Percentiles rank a stretch among this genome's conserved stretches.
Conservation (phyloP, 2,888 invertebrate species). For the Silvanus unidentatus region DNA sequence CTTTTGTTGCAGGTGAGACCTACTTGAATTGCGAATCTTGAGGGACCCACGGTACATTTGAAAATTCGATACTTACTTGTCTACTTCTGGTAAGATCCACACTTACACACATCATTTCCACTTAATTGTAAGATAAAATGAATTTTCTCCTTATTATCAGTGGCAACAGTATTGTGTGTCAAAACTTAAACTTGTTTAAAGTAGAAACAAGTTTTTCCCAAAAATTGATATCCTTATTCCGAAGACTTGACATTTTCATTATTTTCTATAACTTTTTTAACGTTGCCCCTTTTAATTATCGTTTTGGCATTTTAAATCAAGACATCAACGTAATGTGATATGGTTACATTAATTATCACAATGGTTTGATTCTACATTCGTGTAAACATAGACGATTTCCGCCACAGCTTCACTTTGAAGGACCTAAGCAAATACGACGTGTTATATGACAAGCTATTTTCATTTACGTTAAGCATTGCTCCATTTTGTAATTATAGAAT, state of each 20-base stretch:
- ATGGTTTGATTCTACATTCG: conserved; percentile 19
- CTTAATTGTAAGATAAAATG: too few relatives aligned
- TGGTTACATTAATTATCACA: conserved; percentile 21
- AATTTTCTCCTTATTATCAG: too few relatives aligned
- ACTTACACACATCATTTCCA: background rate
- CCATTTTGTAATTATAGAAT: conserved; percentile 11
- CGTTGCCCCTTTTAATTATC: too few relatives aligned
- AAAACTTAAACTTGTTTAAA: too few relatives aligned
- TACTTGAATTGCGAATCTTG: conserved; percentile 28
- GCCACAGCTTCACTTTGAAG: conserved; percentile 13
- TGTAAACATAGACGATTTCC: conserved; percentile 15
- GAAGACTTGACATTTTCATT: too few relatives aligned
- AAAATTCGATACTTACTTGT: conserved; percentile 20
- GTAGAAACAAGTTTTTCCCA: too few relatives aligned
- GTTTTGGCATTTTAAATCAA: background rate
- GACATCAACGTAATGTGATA: conserved; percentile 12
- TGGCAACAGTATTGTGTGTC: too few relatives aligned
- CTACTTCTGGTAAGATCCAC: conserved; percentile 12
- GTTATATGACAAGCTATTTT: conserved; percentile 13
- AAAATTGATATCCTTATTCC: too few relatives aligned
- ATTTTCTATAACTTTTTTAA: too few relatives aligned
- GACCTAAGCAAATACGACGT: conserved; percentile 15
- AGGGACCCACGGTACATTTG: conserved; percentile 22
- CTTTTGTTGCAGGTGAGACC: conserved; percentile 29
- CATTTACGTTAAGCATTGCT: conserved; percentile 7